Base-by-base conservation (phyloP, 2,797 vertebrate species). In the Leptodactylus fallax region DNA sequence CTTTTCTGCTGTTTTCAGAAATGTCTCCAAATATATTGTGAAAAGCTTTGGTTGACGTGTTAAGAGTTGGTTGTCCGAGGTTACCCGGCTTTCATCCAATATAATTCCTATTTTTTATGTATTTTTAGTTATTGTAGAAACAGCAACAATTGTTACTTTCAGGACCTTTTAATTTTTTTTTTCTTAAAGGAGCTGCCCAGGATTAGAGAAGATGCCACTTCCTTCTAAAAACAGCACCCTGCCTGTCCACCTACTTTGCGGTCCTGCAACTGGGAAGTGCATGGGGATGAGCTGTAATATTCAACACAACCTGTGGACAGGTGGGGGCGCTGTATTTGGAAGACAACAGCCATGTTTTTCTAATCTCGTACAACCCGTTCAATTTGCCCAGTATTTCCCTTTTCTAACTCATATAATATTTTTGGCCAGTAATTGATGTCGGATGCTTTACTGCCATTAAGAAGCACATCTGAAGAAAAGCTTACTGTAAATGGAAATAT, bases 401-500 rank as follows among this genome's bases (percentile, higher is more conserved):
- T 55, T 61, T 72, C 10, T 78, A 16, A 19, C 65, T 10, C 11
- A 16, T 47, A 49, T 23, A 53, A 51, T 27, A 21, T 88, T 55
- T 88, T 10, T 91, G 91, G 88, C 88, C 87, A 83, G 87, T 89
- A 9, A 67, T 77, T 74, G 9, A 60, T 67, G 47, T 85, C 53
- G 7, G n/a, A 63, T 63, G 27, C 67, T 87, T 58, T 27, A 61
- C 19, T 77, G 23, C 17, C 74, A 49, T 86, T 74, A 82, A 82
- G 84, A 76, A 91, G 83, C 10, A 55, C 76, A 2, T 88, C 27
- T 83, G 36, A 71, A 69, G 71, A 87, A 90, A 88, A 85, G 82
- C 90, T 93, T 93, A 88, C 91, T 93, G 92, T 93, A 93, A 92
- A 92, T 91, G 91, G 91, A 77, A 91, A 92, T 92, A 92, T 92